Evolutionary conservation across 2,113 vertebrate genomes (phyloP), one percentile per base, ranked within the genome.

Genomic region (Caranx ignobilis): DNA sequence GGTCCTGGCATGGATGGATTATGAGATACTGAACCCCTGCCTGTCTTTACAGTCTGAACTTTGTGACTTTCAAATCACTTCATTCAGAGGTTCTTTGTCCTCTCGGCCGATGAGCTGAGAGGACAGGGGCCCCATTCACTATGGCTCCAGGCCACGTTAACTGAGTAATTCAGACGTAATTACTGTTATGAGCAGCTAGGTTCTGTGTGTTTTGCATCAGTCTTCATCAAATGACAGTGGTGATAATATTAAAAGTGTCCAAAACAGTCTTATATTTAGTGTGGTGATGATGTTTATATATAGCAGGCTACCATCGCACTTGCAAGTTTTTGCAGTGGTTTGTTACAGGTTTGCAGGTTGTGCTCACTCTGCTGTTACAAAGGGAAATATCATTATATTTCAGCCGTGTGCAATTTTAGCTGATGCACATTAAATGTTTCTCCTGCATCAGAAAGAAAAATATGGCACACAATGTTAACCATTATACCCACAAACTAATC

Each of bases 401-500:
- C 19, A 50, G 34, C 64, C 16, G 6, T 74, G 69, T 54, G 26
- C 65, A 55, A 55, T 83, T 74, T 80, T 50, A 79, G 72, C 72
- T 77, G 60, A 81, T 57, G 81, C 75, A 64, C 66, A 78, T 84
- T 75, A 80, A 75, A 70, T 26, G 16, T 62, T 74, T 56, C 45
- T 11, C 35, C 56, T 7, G 61, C 55, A 80, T 83, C 71, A 59
- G 57, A 68, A 69, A 68, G 62, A 81, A 77, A 77, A 85, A 79
- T 52, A 48, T 61, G 43, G 50, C 66, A 60, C 77, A 82, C 67
- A 64, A 34, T 34, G 78, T 71, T 47, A 65, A 62, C 71, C 63
- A 54, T 82, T 88, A 71, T 64, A 71, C 78, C 79, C 75, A 56
- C 87, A 82, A 75, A 81, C 73, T 72, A 80, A 88, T 91, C 84